phyloP scores from a whole-genome alignment of 2,113 vertebrate genomes.

The Alethe castanea region DNA sequence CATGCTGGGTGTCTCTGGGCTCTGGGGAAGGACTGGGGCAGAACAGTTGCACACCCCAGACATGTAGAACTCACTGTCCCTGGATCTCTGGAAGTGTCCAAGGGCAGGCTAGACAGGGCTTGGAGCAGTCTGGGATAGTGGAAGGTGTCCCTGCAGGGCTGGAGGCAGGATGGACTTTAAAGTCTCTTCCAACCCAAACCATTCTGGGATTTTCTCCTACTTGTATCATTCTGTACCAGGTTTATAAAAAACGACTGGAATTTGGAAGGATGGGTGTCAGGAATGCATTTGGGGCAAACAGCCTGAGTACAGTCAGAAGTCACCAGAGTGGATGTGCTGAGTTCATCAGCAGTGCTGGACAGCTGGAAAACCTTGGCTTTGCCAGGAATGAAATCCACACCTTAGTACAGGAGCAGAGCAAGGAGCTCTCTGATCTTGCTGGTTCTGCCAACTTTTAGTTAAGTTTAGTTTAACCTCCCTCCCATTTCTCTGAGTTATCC shows the following conservation, averaged over 20 bases:
- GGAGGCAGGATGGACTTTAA: background rate
- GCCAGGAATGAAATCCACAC: background rate
- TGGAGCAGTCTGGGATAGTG: fast-evolving
- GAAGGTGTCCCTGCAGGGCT: background rate
- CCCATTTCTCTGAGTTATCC: background rate
- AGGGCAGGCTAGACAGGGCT: background rate
- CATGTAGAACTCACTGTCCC: background rate
- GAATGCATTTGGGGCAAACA: background rate
- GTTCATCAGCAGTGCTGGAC: background rate
- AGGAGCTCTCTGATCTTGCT: background rate
- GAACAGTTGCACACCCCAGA: background rate
- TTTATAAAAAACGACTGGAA: background rate
- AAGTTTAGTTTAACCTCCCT: background rate
- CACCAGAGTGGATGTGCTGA: too few species aligned
- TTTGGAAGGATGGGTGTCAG: background rate
- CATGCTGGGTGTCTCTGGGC: background rate
- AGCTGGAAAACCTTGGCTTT: background rate
- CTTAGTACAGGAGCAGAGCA: background rate
- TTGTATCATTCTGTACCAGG: background rate
- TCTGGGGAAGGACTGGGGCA: background rate
- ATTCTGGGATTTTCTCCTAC: background rate
- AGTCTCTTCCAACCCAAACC: too few species aligned
- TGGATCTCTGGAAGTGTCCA: fast-evolving
- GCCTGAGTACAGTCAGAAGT: background rate
- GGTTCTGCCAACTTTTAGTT: background rate